Evolutionary conservation across 2,888 invertebrate species (phyloP), one percentile per base, ranked within the genome.

Genomic region (Frankliniella fusca): DNA sequence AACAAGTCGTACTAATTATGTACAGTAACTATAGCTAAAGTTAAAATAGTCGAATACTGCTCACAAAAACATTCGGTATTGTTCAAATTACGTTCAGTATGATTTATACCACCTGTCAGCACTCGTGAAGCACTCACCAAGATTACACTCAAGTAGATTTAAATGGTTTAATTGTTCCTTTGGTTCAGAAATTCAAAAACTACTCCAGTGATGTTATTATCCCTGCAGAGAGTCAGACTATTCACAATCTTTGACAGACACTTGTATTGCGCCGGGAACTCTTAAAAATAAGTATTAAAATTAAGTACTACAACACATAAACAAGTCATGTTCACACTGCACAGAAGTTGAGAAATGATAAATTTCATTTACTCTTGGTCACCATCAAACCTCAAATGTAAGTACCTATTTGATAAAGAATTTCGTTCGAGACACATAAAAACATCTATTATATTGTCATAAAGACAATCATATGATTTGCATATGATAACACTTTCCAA

Each of bases 391-490:
- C 15, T 20, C 0, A 10, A 15, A 27, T 18, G 20, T 20, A 27
- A 27, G 27, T 76, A 27, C 70, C 70, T 76, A 76, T 76, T 76
- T 76, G 70, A 76, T 76, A 76, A 23, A 27, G 70, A 76, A 27
- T 76, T 76, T 76, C 70, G 70, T 76, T 76, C 70, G 12, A 76
- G 70, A 76, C 70, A 76, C 70, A 76, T 38, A 38, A 38, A 38
- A 76, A 10, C 27, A 12, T 27, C 27, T 9, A 27, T 76, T 2
- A 23, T 12, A 23, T 76, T 12, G 8, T 76, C 12, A 12, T 10
- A 11, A 23, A 27, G 27, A 27, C 23, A 27, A 70, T 7, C 7
- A 70, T 11, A 70, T 70, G n/a, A 23, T 70, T 70, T 20, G 70
- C 11, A 3, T 3, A 70, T 7, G n/a, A 10, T 70, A 11, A 5